Conservation (phyloP, 2,888 invertebrate genomes). For the Aphodius sticticus region DNA sequence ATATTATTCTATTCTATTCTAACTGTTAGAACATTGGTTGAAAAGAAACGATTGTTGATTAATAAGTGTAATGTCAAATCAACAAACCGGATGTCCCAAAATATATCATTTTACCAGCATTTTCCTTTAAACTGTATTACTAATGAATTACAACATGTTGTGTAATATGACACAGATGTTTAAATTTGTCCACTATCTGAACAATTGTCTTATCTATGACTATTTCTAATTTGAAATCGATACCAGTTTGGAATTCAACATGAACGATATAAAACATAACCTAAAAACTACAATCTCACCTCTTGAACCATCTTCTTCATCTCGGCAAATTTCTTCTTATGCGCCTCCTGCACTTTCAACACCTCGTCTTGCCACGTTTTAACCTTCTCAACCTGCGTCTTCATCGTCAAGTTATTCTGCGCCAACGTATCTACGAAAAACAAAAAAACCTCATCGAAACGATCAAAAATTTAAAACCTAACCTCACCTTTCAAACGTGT, state of each 20-base stretch:
- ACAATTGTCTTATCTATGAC: not conserved
- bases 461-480: not conserved
- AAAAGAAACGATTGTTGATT: no score
- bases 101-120: no score
- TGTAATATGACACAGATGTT: no score
- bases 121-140: no score
- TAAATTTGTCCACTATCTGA: no score
- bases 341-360: constrained; percentile 66
- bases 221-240: no score
- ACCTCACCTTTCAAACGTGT: constrained; percentile 48
- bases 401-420: constrained; percentile 73
- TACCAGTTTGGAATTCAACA: not conserved
- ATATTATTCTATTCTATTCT: no score
- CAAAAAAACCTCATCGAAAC: constrained; percentile 21
- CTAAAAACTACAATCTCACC: not conserved
- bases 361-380: constrained; percentile 72
- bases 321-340: constrained; percentile 73
- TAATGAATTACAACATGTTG: no score
- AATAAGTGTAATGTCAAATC: no score
- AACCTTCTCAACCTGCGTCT: constrained; percentile 70
- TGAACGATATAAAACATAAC: not conserved
- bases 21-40: no score
- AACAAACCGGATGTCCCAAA: no score
- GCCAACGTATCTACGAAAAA: constrained; percentile 67
- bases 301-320: constrained; percentile 60